A percentile compares a stretch with the other conserved stretches of the same genome.
phyloP scores from a whole-genome alignment of 2,113 vertebrate genomes.

The Nannobrachium achirus region DNA sequence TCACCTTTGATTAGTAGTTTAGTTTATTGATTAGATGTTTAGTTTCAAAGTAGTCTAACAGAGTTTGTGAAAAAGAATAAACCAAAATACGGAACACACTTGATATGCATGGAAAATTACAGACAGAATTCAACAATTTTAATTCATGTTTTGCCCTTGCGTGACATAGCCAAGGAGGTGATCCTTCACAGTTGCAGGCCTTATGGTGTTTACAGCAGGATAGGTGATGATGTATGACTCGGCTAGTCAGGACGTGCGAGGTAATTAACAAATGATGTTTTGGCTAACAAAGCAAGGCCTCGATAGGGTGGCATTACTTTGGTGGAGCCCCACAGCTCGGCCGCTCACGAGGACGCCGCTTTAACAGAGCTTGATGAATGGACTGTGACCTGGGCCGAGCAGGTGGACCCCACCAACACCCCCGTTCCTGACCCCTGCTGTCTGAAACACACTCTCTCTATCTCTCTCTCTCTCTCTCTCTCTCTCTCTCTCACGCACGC shows the following conservation, averaged over 20 bases:
- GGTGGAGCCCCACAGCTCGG: constrained; percentile 55
- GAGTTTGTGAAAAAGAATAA: too few species aligned
- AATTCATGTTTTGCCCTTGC: constrained; percentile 58
- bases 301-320: constrained; percentile 67
- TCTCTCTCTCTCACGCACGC: too few species aligned
- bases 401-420: constrained; percentile 62
- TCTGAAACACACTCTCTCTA: constrained; percentile 36
- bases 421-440: constrained; percentile 32
- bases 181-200: constrained; percentile 54
- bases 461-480: too few species aligned
- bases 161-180: constrained; percentile 38
- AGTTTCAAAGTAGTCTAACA: too few species aligned
- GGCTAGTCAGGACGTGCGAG: constrained; percentile 54
- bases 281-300: constrained; percentile 68
- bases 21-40: too few species aligned
- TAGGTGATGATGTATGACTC: constrained; percentile 67
- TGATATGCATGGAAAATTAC: constrained; percentile 10
- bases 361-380: constrained; percentile 74
- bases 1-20: too few species aligned
- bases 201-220: constrained; percentile 74
- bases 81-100: not conserved
- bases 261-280: constrained; percentile 80
- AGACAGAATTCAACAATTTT: too few species aligned
- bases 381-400: constrained; percentile 56
- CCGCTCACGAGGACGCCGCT: constrained; percentile 57